Evolutionary conservation across 2,888 invertebrate genomes (phyloP).

Genomic region (Odontomyia ornata): DNA sequence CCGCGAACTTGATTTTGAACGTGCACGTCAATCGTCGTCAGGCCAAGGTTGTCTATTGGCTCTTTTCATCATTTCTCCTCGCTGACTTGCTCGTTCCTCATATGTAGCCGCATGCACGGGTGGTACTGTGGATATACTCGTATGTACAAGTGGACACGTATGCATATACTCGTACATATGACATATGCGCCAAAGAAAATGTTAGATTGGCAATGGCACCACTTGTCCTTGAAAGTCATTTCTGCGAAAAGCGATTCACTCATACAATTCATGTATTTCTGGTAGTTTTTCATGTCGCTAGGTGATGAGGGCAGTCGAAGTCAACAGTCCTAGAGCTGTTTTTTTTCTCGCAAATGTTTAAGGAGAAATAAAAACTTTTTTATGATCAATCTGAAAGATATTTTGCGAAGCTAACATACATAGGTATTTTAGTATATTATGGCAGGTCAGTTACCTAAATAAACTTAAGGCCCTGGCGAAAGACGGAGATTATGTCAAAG

Average conservation of each 20-base stretch:
- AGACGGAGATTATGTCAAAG: too few species aligned
- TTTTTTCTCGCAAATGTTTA: background rate
- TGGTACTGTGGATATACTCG: too few species aligned
- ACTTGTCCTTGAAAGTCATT: conserved; percentile 38
- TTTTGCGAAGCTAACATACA: background rate
- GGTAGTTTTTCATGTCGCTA: background rate
- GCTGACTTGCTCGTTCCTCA: background rate
- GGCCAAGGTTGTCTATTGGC: conserved; percentile 38
- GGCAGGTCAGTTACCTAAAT: conserved; percentile 26
- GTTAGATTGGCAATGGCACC: conserved; percentile 42
- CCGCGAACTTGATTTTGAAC: conserved; percentile 43
- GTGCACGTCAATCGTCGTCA: conserved; percentile 39
- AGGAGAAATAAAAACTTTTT: conserved; percentile 10
- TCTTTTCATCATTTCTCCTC: background rate
- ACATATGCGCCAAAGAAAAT: conserved; percentile 1
- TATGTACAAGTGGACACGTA: too few species aligned
- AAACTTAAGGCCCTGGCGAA: too few species aligned
- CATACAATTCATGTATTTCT: conserved; percentile 4
- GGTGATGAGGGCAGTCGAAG: background rate
- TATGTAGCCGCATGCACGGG: background rate
- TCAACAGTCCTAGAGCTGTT: conserved; percentile 12
- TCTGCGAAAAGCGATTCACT: conserved; percentile 29
- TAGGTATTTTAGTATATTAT: background rate
- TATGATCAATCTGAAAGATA: conserved; percentile 12
- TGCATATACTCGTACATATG: background rate